A percentile compares a stretch with the other conserved stretches of the same genome.
Evolutionary conservation across 2,113 vertebrate genomes (phyloP).

Genomic region (Donacobius atricapilla): DNA sequence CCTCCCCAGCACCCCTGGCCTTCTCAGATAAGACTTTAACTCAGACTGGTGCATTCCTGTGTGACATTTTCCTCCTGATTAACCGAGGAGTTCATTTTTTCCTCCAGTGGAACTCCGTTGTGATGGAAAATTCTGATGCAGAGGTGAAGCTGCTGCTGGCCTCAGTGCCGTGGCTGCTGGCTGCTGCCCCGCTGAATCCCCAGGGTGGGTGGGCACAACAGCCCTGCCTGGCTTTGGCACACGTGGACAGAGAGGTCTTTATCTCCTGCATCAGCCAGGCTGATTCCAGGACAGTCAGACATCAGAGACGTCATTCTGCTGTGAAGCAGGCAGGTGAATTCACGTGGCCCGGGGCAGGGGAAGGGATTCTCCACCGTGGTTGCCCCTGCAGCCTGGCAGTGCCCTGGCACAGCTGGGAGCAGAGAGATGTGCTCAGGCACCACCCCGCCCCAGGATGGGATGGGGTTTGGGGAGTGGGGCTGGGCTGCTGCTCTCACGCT

Average conservation of each 20-base stretch:
- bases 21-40: conserved; percentile 18
- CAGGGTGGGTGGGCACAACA: background rate
- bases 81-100: background rate
- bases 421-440: background rate
- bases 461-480: conserved; percentile 46
- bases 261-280: background rate
- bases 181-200: background rate
- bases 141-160: background rate
- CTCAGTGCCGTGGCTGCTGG: background rate
- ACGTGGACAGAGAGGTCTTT: background rate
- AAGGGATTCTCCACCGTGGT: rapidly evolving
- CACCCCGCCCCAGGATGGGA: background rate
- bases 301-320: background rate
- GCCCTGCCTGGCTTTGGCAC: background rate
- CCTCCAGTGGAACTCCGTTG: background rate
- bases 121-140: background rate
- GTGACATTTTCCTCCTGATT: background rate
- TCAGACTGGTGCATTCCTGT: background rate
- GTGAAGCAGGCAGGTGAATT: background rate
- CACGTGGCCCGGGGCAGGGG: background rate
- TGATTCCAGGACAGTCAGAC: background rate
- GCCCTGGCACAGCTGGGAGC: background rate
- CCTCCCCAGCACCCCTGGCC: background rate
- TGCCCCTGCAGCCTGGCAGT: background rate
- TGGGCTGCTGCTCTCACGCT: conserved; percentile 52